Percentiles rank a stretch among this genome's conserved stretches.
Evolutionary conservation across 2,888 invertebrate species (phyloP).

Genomic region (Hecatera dysodea): DNA sequence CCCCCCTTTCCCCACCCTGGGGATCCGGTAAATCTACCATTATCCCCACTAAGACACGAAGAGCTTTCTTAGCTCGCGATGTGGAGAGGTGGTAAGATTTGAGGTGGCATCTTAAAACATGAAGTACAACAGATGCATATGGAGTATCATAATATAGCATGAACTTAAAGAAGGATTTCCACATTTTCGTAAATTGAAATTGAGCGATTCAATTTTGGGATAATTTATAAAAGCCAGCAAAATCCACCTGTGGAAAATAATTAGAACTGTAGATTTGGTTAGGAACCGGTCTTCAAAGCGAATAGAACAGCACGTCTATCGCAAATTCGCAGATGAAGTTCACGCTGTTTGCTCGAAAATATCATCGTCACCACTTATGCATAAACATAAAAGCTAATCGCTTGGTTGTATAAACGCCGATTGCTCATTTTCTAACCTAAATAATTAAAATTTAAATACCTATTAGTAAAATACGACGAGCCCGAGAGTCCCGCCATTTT

Average conservation of each 20-base stretch:
- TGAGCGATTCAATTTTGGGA: background rate
- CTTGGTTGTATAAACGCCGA: too few species aligned
- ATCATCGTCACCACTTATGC: background rate
- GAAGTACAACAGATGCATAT: too few species aligned
- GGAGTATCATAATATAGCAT: background rate
- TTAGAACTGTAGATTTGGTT: background rate
- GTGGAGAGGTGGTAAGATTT: constrained; percentile 50
- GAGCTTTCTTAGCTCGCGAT: constrained; percentile 72
- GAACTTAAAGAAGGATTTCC: background rate
- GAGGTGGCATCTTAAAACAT: constrained; percentile 67
- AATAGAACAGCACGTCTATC: background rate
- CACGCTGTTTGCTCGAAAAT: too few species aligned
- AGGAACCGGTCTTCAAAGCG: background rate
- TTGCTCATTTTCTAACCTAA: background rate
- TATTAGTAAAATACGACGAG: background rate
- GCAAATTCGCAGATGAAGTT: background rate
- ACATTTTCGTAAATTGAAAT: too few species aligned
- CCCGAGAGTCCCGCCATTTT: background rate
- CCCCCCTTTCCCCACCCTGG: constrained; percentile 66
- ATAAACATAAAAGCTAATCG: too few species aligned
- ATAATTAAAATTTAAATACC: background rate
- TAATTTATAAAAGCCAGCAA: background rate
- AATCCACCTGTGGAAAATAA: background rate
- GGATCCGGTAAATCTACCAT: constrained; percentile 82
- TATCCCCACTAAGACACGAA: constrained; percentile 79